Conservation (phyloP, 2,797 vertebrate genomes). For the Eleutherodactylus coqui region DNA sequence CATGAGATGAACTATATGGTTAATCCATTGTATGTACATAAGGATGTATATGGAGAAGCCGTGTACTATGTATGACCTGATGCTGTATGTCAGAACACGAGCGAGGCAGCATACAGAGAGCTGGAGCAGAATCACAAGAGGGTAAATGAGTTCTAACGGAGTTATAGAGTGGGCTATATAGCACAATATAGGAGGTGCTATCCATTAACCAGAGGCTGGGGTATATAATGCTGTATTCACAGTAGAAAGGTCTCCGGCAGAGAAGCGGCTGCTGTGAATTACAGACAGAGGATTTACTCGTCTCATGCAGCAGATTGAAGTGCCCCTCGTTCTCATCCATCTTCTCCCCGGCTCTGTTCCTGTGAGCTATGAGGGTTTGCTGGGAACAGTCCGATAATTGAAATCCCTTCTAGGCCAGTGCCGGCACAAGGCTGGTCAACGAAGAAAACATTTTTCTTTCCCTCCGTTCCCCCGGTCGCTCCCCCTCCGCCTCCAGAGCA, state of each 20-base stretch:
- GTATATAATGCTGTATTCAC: slow-evolving; percentile 24
- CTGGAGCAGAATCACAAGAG: neutral
- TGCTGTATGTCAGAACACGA: neutral
- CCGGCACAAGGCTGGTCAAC: slow-evolving; percentile 61
- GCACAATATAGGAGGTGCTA: neutral
- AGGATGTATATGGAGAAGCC: neutral
- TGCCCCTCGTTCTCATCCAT: slow-evolving; percentile 49
- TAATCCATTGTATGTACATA: neutral
- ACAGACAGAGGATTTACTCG: slow-evolving; percentile 47
- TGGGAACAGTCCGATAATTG: slow-evolving; percentile 64
- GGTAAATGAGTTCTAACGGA: neutral
- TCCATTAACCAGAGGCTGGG: slow-evolving; percentile 19
- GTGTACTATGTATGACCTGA: neutral
- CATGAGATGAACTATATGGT: neutral
- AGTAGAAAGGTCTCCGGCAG: slow-evolving; percentile 32
- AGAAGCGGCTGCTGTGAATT: slow-evolving; percentile 43
- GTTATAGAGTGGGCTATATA: slow-evolving; percentile 24
- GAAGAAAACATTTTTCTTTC: slow-evolving; percentile 66
- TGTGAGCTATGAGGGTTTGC: slow-evolving; percentile 56
- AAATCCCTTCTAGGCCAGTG: slow-evolving; percentile 62
- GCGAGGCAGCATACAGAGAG: neutral
- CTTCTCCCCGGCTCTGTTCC: slow-evolving; percentile 46
- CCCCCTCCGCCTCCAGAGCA: slow-evolving; percentile 52
- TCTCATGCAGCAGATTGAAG: slow-evolving; percentile 53
- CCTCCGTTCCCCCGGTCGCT: slow-evolving; percentile 24